These are phyloP conservation scores for Zapornia atra DNA, from an alignment of 2,113 vertebrate species.

Conservation along the genomic window DNA sequence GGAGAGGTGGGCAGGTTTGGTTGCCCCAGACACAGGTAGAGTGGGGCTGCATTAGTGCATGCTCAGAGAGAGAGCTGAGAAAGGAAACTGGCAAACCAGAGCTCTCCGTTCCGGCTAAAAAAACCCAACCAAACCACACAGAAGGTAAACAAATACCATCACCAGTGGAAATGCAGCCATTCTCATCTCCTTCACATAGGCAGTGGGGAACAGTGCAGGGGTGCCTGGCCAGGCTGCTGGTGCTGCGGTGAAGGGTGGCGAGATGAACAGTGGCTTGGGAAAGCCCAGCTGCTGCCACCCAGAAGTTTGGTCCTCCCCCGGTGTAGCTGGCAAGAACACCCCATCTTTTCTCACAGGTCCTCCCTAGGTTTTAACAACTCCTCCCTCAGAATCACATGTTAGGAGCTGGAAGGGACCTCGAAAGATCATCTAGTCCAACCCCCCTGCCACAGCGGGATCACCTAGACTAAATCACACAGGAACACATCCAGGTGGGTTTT, in stretches of 20 bases:
- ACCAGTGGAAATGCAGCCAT: background rate
- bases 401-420: too few species aligned
- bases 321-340: background rate
- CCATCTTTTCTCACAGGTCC: background rate
- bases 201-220: background rate
- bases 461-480: too few species aligned
- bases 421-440: too few species aligned
- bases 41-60: fast-evolving
- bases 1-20: fast-evolving
- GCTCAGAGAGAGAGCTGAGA: background rate
- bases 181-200: background rate
- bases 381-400: too few species aligned
- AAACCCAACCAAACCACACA: background rate
- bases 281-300: background rate
- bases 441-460: too few species aligned
- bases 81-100: slow-evolving; percentile 8
- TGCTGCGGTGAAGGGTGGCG: fast-evolving
- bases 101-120: background rate
- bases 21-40: fast-evolving
- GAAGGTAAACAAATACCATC: background rate
- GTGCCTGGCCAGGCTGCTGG: background rate
- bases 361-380: background rate
- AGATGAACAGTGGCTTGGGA: fast-evolving
- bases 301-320: background rate
- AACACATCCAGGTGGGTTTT: too few species aligned